Percentiles rank a stretch among this genome's conserved stretches.
Evolutionary conservation across 2,888 invertebrate species (phyloP).

Genomic region (Syrphus vitripennis): DNA sequence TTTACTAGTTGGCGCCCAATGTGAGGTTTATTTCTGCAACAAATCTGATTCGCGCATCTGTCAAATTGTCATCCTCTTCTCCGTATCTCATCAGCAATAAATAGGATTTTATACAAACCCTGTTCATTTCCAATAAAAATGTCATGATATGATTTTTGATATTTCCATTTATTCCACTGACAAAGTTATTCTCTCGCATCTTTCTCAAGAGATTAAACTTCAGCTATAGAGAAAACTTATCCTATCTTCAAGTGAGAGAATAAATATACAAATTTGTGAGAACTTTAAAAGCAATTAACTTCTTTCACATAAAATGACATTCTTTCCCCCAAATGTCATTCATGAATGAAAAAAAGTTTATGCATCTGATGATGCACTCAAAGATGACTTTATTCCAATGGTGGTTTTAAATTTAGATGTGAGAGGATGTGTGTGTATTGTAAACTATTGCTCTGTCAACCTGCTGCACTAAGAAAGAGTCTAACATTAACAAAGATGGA

Average conservation of each 20-base stretch:
- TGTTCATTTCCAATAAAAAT: neutral
- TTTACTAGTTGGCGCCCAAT: constrained; percentile 4
- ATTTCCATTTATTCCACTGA: neutral
- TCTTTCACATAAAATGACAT: constrained; percentile 56
- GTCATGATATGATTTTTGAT: neutral
- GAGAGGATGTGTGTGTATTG: neutral
- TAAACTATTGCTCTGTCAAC: neutral
- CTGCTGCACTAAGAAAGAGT: neutral
- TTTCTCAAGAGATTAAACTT: neutral
- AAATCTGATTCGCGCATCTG: too few relatives aligned
- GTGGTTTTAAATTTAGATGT: neutral
- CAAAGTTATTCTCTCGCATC: neutral
- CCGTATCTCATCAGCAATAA: neutral
- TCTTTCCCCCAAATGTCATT: constrained; percentile 44
- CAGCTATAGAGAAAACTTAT: constrained; percentile 4
- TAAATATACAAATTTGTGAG: constrained; percentile 24
- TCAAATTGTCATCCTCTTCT: too few relatives aligned
- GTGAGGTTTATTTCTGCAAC: neutral
- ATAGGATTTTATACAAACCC: neutral
- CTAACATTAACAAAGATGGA: constrained; percentile 1
- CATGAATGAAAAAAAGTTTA: constrained; percentile 16
- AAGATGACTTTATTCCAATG: constrained; percentile 23
- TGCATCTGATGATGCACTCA: constrained; percentile 6
- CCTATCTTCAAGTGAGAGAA: neutral
- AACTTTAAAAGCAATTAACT: constrained; percentile 59